phyloP scores from a whole-genome alignment of 2,113 vertebrate species.

The Gila orcuttii region DNA sequence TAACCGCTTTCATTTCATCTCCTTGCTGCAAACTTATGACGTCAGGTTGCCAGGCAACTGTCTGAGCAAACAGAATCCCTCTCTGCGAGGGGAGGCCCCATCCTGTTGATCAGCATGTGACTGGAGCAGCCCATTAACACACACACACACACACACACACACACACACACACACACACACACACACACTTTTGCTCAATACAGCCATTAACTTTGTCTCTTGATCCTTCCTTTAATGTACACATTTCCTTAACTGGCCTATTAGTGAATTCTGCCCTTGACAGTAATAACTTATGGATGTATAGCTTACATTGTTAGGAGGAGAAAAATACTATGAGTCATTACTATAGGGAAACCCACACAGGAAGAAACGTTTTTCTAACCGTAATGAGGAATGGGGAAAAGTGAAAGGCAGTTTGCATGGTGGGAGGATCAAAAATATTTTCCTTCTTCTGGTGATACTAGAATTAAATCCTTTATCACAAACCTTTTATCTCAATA shows the following conservation, averaged over 20 bases:
- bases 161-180: constrained; percentile 34
- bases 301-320: background rate
- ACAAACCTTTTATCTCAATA: background rate
- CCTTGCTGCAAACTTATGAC: constrained; percentile 66
- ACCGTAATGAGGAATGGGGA: background rate
- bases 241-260: constrained; percentile 24
- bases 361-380: background rate
- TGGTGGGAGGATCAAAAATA: constrained; percentile 28
- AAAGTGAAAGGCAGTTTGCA: background rate
- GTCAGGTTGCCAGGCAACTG: constrained; percentile 76
- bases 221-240: constrained; percentile 24
- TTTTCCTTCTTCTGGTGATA: constrained; percentile 4
- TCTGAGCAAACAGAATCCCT: constrained; percentile 78
- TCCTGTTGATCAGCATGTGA: constrained; percentile 60
- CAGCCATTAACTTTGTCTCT: constrained; percentile 25
- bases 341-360: constrained; percentile 16
- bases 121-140: constrained; percentile 40
- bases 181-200: constrained; percentile 36
- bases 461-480: constrained; percentile 2
- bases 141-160: constrained; percentile 35
- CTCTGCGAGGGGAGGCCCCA: constrained; percentile 68
- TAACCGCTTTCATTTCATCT: constrained; percentile 51
- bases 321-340: background rate
- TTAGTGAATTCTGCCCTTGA: constrained; percentile 40
- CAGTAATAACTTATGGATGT: constrained; percentile 16